Conservation (phyloP, 2,113 vertebrate genomes). For the Albula glossodonta region DNA sequence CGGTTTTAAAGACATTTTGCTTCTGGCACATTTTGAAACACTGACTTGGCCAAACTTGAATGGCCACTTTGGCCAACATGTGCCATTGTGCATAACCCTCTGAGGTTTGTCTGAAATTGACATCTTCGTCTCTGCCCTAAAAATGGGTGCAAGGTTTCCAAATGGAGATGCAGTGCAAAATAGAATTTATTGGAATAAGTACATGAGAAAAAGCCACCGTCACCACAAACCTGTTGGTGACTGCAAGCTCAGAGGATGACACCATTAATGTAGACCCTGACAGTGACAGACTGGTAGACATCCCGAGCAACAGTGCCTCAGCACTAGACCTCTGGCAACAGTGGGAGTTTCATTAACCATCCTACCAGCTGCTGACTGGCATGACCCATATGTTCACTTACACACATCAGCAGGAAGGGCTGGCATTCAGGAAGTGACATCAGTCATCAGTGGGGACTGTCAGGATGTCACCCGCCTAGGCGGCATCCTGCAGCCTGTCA, state of each 20-base stretch:
- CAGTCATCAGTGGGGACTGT: constrained; percentile 9
- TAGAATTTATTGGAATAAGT: not conserved
- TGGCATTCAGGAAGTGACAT: constrained; percentile 40
- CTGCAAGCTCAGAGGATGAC: not conserved
- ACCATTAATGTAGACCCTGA: not conserved
- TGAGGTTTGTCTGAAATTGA: not conserved
- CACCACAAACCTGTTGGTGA: not conserved
- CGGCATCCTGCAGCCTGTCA: constrained; percentile 16
- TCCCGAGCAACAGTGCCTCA: not conserved
- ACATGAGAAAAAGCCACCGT: not conserved
- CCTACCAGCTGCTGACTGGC: not conserved
- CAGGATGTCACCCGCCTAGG: constrained; percentile 25
- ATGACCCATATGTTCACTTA: not conserved
- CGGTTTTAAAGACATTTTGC: not conserved
- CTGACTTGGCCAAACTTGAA: not conserved
- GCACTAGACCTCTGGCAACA: not conserved
- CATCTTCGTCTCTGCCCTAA: not conserved
- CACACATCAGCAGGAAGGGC: constrained; percentile 32
- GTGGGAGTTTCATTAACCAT: not conserved
- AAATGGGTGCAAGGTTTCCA: not conserved
- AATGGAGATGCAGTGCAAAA: not conserved
- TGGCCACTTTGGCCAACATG: not conserved
- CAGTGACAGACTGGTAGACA: not conserved
- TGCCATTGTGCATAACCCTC: not conserved
- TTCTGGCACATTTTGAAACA: not conserved